Evolutionary conservation across 2,888 invertebrate species (phyloP).

Genomic region (Nasonia oneida): DNA sequence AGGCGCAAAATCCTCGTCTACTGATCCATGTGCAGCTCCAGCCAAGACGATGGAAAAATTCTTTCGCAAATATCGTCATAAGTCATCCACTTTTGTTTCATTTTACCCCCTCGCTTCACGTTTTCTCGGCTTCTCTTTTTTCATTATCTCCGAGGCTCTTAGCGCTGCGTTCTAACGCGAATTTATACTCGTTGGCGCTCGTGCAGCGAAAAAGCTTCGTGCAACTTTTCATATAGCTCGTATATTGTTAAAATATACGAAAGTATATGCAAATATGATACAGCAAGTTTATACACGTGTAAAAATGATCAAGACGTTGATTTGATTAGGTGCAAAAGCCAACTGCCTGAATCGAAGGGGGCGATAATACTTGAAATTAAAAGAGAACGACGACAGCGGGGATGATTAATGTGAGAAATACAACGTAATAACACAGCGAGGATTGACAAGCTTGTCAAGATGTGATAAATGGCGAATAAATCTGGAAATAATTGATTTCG

Average conservation of each 20-base stretch:
- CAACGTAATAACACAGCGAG: background rate
- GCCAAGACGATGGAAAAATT: constrained; percentile 9
- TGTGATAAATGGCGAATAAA: background rate
- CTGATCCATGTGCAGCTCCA: background rate
- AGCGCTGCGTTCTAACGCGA: background rate
- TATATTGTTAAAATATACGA: no score
- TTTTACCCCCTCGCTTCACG: background rate
- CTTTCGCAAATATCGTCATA: background rate
- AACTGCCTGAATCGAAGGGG: background rate
- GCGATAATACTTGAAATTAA: background rate
- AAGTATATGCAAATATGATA: no score
- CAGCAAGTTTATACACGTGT: no score
- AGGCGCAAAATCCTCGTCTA: background rate
- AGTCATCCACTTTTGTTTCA: background rate
- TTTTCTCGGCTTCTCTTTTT: background rate
- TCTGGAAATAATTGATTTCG: background rate
- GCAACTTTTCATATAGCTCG: background rate
- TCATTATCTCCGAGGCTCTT: background rate
- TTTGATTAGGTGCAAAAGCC: no score
- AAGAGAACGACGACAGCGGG: background rate
- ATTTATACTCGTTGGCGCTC: background rate
- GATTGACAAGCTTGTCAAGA: background rate
- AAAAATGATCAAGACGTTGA: no score
- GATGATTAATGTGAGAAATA: background rate
- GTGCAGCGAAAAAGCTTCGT: background rate